Percentiles rank a stretch among this genome's conserved stretches.
These are phyloP conservation scores for Augochlora pura DNA, from an alignment of 1,140 invertebrate genomes.

Conservation along the genomic window DNA sequence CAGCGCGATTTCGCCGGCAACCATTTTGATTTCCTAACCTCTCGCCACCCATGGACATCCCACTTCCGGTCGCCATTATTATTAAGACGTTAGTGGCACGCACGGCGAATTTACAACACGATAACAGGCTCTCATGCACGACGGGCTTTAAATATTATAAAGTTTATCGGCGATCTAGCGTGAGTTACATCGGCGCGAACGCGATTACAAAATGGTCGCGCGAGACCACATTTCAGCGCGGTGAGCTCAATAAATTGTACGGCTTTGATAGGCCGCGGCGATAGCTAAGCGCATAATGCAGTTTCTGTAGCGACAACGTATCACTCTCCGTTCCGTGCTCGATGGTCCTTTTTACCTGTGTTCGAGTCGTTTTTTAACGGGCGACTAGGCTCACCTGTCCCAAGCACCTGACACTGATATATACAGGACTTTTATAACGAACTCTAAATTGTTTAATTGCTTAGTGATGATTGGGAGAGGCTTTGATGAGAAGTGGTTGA, in stretches of 20 bases:
- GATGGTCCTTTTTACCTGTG: background rate
- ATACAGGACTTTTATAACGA: too few species aligned
- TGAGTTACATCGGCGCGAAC: background rate
- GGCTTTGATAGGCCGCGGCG: background rate
- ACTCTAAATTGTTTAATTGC: too few species aligned
- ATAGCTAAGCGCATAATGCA: background rate
- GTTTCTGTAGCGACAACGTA: background rate
- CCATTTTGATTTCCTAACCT: background rate
- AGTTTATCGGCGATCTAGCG: background rate
- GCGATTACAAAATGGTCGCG: constrained; percentile 2
- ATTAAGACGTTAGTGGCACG: background rate
- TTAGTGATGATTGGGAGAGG: too few species aligned
- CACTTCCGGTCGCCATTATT: background rate
- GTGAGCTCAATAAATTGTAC: background rate
- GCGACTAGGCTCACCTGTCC: background rate
- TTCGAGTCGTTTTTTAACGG: constrained; percentile 1
- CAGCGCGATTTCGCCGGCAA: background rate
- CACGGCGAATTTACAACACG: background rate
- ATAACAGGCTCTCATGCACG: background rate
- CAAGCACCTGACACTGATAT: background rate
- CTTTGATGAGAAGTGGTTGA: too few species aligned
- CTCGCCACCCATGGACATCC: background rate
- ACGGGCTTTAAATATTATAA: background rate
- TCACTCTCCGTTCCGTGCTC: background rate
- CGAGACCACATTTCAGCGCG: background rate